These are phyloP conservation scores for Gadus chalcogrammus DNA, from an alignment of 2,113 vertebrate species.

Conservation along the genomic window DNA sequence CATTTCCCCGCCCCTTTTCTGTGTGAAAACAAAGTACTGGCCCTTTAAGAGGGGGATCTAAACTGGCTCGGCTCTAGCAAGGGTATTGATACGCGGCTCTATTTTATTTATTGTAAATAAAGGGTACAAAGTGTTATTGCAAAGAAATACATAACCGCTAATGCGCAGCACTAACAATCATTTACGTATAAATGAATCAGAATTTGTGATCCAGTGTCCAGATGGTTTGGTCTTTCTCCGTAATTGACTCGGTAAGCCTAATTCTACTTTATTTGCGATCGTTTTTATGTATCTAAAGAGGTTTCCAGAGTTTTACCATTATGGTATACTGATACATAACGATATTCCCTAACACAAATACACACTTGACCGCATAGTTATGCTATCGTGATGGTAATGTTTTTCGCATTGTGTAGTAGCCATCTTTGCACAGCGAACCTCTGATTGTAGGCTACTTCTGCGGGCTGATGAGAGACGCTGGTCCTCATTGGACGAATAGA, in stretches of 20 bases:
- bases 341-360: background rate
- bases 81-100: slow-evolving; percentile 44
- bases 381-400: slow-evolving; percentile 38
- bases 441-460: slow-evolving; percentile 19
- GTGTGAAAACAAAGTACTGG: slow-evolving; percentile 28
- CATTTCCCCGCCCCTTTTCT: too few relatives aligned
- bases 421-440: slow-evolving; percentile 51
- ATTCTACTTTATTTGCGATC: slow-evolving; percentile 25
- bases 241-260: slow-evolving; percentile 61
- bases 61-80: slow-evolving; percentile 19
- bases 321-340: background rate
- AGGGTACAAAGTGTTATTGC: too few relatives aligned
- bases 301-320: background rate
- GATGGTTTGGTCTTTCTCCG: slow-evolving; percentile 35
- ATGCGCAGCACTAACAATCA: too few relatives aligned
- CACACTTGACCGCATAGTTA: background rate
- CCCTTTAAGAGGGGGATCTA: slow-evolving; percentile 61
- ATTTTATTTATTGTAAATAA: background rate
- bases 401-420: slow-evolving; percentile 48
- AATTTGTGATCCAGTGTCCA: slow-evolving; percentile 22
- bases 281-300: too few relatives aligned
- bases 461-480: slow-evolving; percentile 21
- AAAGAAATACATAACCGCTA: too few relatives aligned
- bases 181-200: background rate
- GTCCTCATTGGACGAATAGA: too few relatives aligned